These are phyloP conservation scores for Ladona fulva DNA, from an alignment of 1,140 invertebrate genomes.

Conservation along the genomic window DNA sequence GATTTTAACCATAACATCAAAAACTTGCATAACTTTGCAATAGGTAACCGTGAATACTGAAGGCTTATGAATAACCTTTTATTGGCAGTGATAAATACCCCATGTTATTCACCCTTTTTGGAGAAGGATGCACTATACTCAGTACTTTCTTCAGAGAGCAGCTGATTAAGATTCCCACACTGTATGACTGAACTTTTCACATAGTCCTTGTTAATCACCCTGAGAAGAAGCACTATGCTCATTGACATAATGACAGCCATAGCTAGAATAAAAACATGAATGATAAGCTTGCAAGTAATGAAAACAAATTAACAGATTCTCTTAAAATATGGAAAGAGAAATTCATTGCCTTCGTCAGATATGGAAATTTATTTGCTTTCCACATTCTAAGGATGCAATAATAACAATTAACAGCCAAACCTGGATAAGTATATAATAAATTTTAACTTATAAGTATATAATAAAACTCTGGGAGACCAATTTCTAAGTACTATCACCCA, in stretches of 20 bases:
- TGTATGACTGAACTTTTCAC: not conserved
- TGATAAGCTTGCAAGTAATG: not conserved
- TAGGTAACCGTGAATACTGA: not conserved
- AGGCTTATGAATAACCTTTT: not conserved
- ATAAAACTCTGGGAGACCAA: too few species aligned
- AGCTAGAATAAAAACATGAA: not conserved
- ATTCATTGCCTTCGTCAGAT: too few species aligned
- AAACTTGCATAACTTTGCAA: not conserved
- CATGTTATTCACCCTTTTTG: not conserved
- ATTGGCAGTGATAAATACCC: too few species aligned
- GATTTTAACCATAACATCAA: not conserved
- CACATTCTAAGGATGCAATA: too few species aligned
- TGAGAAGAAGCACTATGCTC: not conserved
- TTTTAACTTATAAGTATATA: too few species aligned
- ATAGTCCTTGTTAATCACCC: not conserved
- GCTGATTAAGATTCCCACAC: not conserved
- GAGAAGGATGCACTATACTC: not conserved
- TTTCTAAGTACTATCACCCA: too few species aligned
- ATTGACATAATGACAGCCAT: not conserved
- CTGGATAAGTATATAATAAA: too few species aligned
- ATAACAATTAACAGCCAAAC: too few species aligned
- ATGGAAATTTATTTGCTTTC: too few species aligned
- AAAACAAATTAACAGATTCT: too few species aligned
- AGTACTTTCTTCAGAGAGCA: not conserved
- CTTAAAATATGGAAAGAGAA: too few species aligned